Evolutionary conservation across 1,140 invertebrate genomes (phyloP), one percentile per base, ranked within the genome.

Genomic region (Rhynchophorus ferrugineus): DNA sequence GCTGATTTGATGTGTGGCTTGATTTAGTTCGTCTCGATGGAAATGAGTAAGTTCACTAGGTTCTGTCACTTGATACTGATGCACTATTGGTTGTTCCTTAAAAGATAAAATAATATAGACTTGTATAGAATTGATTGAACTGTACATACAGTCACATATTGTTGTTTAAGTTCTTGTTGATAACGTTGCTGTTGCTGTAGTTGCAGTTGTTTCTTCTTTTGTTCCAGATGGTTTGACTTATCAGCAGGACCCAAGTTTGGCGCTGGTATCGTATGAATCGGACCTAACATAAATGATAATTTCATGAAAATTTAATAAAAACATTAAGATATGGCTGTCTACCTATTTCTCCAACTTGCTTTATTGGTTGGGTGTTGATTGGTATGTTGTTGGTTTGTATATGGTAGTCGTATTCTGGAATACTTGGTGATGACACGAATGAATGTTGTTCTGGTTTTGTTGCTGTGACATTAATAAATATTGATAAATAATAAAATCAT

Each of bases 221-320:
- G 71, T 55, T 75, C 75, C 17, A 70, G 61, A 53, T 65, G 57
- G 6, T 33, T 51, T 11, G 66, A 66, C 52, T 63, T 67, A 54
- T 69, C 66, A 3, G 60, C 60, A 3, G 49, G 51, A 43, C 80
- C 79, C n/a, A 86, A 70, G 70, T 89, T 87, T 6, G 86, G 86
- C 6, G 86, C 86, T 61, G 85, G 85, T 49, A 89, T 87, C 2
- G 85, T 87, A 65, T 87, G 85, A 63, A 88, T 88, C 1, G 85
- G 84, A 63, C 83, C 47, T 49, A 42, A 1, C 21, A 22, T 8
- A 24, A 24, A 1, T 29, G 5, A 29, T 29, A 6, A 29, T 6
- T 29, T 29, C 11, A 29, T 6, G 11, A 6, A 6, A 29, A 29
- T 11, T 11, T 6, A 6, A 29, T 29, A 6, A 11, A 6, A 29